phyloP scores from a whole-genome alignment of 2,888 invertebrate genomes.

The Nomada ferruginata region DNA sequence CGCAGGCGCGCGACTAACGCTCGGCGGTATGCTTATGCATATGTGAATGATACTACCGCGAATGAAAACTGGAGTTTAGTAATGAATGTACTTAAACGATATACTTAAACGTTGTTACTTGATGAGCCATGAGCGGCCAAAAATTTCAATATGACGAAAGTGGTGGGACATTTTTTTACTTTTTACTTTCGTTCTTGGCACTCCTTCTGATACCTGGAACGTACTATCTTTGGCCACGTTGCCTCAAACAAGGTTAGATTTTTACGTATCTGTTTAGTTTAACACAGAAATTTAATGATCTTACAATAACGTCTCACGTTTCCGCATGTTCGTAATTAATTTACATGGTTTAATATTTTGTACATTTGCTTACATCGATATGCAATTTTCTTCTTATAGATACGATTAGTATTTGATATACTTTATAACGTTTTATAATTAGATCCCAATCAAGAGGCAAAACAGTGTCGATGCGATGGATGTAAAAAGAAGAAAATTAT shows the following conservation, averaged over 20 bases:
- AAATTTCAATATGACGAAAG: constrained; percentile 99
- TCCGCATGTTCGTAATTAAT: background rate
- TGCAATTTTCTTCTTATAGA: constrained; percentile 1
- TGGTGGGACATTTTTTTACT: constrained; percentile 99
- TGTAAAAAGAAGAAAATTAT: constrained; percentile 94
- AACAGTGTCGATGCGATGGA: constrained; percentile 94
- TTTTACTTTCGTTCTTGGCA: constrained; percentile 97
- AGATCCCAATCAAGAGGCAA: constrained; percentile 92
- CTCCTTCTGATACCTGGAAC: constrained; percentile 97
- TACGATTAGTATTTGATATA: background rate
- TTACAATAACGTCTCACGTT: background rate
- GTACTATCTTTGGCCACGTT: constrained; percentile 98
- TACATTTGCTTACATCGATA: background rate
- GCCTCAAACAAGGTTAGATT: constrained; percentile 93
- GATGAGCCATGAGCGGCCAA: constrained; percentile 94
- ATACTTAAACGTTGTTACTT: constrained; percentile 70
- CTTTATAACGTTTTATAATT: constrained; percentile 66
- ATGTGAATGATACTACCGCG: constrained; percentile 51
- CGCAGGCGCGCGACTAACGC: too few relatives aligned
- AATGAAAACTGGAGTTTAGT: constrained; percentile 64
- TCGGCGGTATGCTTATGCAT: constrained; percentile 29
- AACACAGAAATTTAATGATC: constrained; percentile 38
- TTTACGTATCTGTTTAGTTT: constrained; percentile 32
- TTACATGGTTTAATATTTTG: background rate
- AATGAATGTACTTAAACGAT: constrained; percentile 71